Evolutionary conservation across 2,888 invertebrate species (phyloP).

Genomic region (Synergus laeviventris): DNA sequence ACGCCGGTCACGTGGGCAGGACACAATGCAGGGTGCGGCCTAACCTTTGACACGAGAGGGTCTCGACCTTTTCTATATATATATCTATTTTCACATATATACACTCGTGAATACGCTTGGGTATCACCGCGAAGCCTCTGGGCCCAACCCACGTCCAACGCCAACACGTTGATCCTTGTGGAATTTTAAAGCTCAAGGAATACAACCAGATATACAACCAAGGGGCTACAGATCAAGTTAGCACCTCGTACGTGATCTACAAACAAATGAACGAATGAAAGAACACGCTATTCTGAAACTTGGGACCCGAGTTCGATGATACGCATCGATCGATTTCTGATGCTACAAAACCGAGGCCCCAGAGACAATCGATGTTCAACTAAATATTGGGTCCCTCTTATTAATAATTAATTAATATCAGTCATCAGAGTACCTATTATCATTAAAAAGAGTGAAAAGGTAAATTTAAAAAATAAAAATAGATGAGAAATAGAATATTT

Average conservation of each 20-base stretch:
- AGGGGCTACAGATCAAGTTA: slow-evolving; percentile 31
- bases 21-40: slow-evolving; percentile 75
- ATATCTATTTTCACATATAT: slow-evolving; percentile 8
- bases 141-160: slow-evolving; percentile 67
- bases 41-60: slow-evolving; percentile 73
- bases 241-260: slow-evolving; percentile 35
- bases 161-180: slow-evolving; percentile 61
- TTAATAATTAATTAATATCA: no score
- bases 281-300: slow-evolving; percentile 19
- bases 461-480: no score
- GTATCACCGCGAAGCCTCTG: slow-evolving; percentile 41
- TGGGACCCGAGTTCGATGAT: slow-evolving; percentile 2
- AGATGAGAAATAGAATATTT: no score
- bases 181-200: slow-evolving; percentile 66
- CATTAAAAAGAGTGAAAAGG: no score
- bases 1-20: slow-evolving; percentile 71
- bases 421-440: no score
- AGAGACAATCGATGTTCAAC: neutral
- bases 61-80: slow-evolving; percentile 65
- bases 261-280: slow-evolving; percentile 7
- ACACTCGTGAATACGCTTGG: slow-evolving; percentile 16
- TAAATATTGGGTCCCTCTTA: no score
- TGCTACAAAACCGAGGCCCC: neutral
- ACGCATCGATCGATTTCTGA: neutral
- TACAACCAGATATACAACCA: slow-evolving; percentile 48